phyloP scores from a whole-genome alignment of 35 echinoderm and acorn worm species.

The Anneissia japonica region DNA sequence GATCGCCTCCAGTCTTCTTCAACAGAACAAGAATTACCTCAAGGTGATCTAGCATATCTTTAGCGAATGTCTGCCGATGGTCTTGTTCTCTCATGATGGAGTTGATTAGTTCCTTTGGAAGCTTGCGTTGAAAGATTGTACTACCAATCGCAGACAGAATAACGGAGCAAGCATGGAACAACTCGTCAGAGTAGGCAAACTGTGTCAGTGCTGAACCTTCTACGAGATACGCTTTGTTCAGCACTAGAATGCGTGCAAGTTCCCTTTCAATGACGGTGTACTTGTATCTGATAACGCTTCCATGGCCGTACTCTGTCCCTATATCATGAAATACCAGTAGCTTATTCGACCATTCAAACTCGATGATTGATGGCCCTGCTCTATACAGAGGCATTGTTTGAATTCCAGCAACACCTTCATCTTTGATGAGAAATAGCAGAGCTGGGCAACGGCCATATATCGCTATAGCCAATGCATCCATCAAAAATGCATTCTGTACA shows the following conservation, averaged over 20 bases:
- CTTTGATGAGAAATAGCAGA: constrained; percentile 13
- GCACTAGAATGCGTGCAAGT: constrained; percentile 7
- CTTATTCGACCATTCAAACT: neutral
- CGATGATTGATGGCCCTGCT: neutral
- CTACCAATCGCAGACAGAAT: constrained; percentile 12
- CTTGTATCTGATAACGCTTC: constrained; percentile 9
- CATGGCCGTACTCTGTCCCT: constrained; percentile 30
- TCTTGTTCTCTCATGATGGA: constrained; percentile 4
- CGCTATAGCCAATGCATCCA: neutral
- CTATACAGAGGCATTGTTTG: constrained; percentile 17
- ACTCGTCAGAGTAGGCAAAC: constrained; percentile 21
- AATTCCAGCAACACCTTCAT: constrained; percentile 1
- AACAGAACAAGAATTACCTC: constrained; percentile 16
- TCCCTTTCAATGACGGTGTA: constrained; percentile 26
- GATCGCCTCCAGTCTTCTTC: constrained; percentile 34
- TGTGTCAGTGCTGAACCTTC: neutral
- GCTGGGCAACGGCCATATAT: constrained; percentile 1
- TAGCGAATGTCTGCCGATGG: neutral
- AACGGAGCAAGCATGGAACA: neutral
- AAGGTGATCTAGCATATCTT: constrained; percentile 14
- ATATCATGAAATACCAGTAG: constrained; percentile 19
- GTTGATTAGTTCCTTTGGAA: constrained; percentile 14
- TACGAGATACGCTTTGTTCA: constrained; percentile 18
- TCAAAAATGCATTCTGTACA: constrained; percentile 20
- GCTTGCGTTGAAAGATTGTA: constrained; percentile 3